Conservation (phyloP, 2,888 invertebrate species). For the Stenodera caucasica region DNA sequence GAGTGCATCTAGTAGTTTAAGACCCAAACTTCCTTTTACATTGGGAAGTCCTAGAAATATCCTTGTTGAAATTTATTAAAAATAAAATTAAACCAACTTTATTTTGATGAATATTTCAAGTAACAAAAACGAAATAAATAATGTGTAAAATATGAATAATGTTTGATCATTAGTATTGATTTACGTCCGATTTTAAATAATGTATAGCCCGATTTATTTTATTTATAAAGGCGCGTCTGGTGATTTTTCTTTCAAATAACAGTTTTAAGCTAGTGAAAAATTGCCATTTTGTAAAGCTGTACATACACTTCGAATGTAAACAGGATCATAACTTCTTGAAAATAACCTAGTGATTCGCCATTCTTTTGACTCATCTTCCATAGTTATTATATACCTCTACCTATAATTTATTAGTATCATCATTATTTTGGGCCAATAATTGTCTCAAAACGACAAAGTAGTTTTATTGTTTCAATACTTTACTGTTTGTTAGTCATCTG, state of each 20-base stretch:
- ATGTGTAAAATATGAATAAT: conserved; percentile 31
- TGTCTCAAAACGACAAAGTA: too few species aligned
- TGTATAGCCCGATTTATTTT: conserved; percentile 33
- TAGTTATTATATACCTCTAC: too few species aligned
- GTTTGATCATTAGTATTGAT: conserved; percentile 34
- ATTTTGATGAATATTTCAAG: too few species aligned
- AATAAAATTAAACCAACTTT: too few species aligned
- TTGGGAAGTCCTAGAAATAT: conserved; percentile 9
- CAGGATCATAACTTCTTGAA: conserved; percentile 11
- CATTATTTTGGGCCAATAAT: too few species aligned
- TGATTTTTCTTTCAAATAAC: conserved; percentile 33
- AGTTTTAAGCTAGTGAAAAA: conserved; percentile 25
- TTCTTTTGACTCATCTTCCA: background rate
- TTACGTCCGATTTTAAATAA: conserved; percentile 36
- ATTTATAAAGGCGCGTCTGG: conserved; percentile 31
- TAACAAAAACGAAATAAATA: background rate
- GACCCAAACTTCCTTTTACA: conserved; percentile 3
- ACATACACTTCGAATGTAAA: conserved; percentile 16
- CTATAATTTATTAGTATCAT: too few species aligned
- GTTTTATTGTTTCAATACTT: too few species aligned
- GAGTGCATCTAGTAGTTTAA: background rate
- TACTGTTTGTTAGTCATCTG: too few species aligned
- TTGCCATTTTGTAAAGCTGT: conserved; percentile 21
- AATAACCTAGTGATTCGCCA: conserved; percentile 11
- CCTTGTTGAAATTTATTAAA: too few species aligned